These are phyloP conservation scores for Cranoglanis bouderius DNA, from an alignment of 2,113 vertebrate species.

Conservation along the genomic window DNA sequence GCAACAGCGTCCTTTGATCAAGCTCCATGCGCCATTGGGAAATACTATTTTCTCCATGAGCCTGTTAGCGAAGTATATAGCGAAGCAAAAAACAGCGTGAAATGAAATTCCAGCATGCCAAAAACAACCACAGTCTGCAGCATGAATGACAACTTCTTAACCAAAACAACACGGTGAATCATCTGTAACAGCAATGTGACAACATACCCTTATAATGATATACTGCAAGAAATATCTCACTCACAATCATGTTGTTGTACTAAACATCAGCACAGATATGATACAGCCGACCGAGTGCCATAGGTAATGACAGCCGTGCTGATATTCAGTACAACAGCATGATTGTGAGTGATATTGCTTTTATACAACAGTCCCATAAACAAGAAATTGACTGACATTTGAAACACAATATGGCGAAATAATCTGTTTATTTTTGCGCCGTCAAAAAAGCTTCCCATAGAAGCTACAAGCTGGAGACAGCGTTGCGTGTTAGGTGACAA, in stretches of 20 bases:
- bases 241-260: background rate
- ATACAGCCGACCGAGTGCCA: background rate
- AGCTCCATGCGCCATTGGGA: conserved; percentile 82
- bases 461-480: no score
- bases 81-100: background rate
- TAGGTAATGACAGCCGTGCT: background rate
- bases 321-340: background rate
- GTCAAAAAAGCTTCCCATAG: no score
- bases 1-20: conserved; percentile 65
- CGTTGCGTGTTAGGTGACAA: background rate
- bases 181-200: background rate
- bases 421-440: no score
- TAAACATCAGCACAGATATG: background rate
- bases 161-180: background rate
- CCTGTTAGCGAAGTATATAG: conserved; percentile 74
- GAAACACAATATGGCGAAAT: no score
- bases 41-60: conserved; percentile 74
- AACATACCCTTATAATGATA: background rate
- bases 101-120: background rate
- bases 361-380: background rate
- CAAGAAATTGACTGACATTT: no score
- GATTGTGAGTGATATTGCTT: background rate
- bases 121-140: background rate
- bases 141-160: background rate
- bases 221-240: background rate